Evolutionary conservation across 1,140 invertebrate genomes (phyloP), one percentile per base, ranked within the genome.

Genomic region (Hylyphantes graminicola): DNA sequence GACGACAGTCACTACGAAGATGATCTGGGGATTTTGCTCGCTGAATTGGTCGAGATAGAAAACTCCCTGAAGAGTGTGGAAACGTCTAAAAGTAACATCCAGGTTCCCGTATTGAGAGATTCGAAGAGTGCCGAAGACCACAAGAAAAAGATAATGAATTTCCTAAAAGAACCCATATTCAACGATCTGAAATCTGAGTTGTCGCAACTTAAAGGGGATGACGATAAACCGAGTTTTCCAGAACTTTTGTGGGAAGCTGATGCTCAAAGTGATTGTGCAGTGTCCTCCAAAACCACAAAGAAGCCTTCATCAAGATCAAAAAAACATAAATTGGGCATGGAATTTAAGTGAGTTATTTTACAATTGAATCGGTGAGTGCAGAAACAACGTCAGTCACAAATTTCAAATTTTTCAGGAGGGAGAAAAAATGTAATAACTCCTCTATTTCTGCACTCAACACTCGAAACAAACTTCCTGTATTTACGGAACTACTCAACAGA

Each of bases 121-220:
- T 35, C 72, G 35, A 57, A 35, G 57, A 57, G 57, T 59, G 17
- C 54, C 13, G 72, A 74, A 48, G 51, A 74, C 17, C 54, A 74
- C 19, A 74, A 74, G 11, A 19, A 74, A 11, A 74, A 8, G 51
- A 57, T 74, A 57, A 9, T 74, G 54, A 74, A 74, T 35, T 74
- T 74, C 21, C 51, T 74, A 4, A 74, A 74, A 35, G 72, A 74
- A 55, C 54, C 72, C 48, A 11, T 19, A n/a, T 74, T 21, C 13
- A 15, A 15, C 9, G 19, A 74, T 53, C 54, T 51, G 8, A 51
- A 70, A 51, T 70, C 8, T 17, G 48, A 53, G 68, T 53, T 15
- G 17, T 68, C 54, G 48, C 54, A 5, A 53, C 68, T 4, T 53
- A 35, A 35, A 35, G 35, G 35, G 35, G 35, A 21, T 50, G 65